These are phyloP conservation scores for Eilema caniola DNA, from an alignment of 2,888 invertebrate species.

Conservation along the genomic window DNA sequence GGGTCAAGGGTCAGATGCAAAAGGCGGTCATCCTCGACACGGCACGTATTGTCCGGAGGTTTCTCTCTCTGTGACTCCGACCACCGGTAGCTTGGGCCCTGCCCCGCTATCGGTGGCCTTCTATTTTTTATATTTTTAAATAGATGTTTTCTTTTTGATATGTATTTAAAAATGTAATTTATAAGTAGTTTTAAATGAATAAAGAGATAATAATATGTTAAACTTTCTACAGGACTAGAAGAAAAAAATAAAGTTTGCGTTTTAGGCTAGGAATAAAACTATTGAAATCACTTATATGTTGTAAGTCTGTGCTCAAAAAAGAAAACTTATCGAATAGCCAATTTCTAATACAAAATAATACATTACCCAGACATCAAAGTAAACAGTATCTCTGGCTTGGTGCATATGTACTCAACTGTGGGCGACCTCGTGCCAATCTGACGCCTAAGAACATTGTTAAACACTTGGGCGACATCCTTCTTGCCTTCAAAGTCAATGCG, in stretches of 20 bases:
- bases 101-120: too few species aligned
- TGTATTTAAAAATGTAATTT: too few species aligned
- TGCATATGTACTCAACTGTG: constrained; percentile 99
- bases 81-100: too few species aligned
- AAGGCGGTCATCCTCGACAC: too few species aligned
- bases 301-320: not conserved
- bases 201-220: too few species aligned
- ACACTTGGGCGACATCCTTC: constrained; percentile 99
- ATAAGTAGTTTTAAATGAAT: too few species aligned
- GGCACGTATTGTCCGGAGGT: too few species aligned
- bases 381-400: constrained; percentile 98
- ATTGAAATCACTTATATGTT: not conserved
- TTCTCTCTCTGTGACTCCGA: too few species aligned
- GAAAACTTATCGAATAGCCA: not conserved
- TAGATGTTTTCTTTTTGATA: too few species aligned
- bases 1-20: too few species aligned
- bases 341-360: constrained; percentile 10
- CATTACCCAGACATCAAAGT: constrained; percentile 95
- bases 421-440: constrained; percentile 99
- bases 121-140: too few species aligned
- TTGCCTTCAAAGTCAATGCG: constrained; percentile 96
- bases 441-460: constrained; percentile 99
- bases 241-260: not conserved
- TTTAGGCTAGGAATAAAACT: not conserved
- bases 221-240: not conserved